Conservation (phyloP, 2,113 vertebrate species). For the Pelobates fuscus region DNA sequence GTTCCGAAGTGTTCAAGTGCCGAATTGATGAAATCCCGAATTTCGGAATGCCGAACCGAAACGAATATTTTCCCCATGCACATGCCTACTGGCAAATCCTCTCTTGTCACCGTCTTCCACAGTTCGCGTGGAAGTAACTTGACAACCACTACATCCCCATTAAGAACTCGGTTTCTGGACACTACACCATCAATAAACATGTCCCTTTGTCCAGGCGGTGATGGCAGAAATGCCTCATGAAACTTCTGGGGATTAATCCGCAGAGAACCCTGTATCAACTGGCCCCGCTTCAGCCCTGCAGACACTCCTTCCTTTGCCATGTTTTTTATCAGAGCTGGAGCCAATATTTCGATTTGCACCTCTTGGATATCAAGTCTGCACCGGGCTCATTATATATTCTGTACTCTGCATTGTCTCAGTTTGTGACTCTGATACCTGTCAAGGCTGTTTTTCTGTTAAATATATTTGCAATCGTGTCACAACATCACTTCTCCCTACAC, state of each 20-base stretch:
- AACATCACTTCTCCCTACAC: no score
- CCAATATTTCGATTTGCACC: constrained; percentile 64
- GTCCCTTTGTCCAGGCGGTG: constrained; percentile 84
- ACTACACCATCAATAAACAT: constrained; percentile 93
- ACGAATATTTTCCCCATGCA: no score
- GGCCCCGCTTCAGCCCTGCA: constrained; percentile 85
- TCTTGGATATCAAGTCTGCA: constrained; percentile 65
- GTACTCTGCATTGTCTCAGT: constrained; percentile 64
- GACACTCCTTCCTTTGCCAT: constrained; percentile 82
- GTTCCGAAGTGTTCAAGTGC: no score
- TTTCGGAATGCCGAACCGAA: no score
- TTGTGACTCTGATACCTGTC: constrained; percentile 60
- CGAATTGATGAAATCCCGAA: no score
- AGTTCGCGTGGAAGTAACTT: constrained; percentile 85
- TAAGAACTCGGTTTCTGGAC: constrained; percentile 90
- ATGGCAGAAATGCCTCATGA: constrained; percentile 91
- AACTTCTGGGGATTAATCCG: constrained; percentile 98
- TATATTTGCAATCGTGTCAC: no score
- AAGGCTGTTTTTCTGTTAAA: no score
- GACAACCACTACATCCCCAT: constrained; percentile 90
- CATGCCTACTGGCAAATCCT: no score
- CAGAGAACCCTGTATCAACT: constrained; percentile 87
- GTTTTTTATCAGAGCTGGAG: constrained; percentile 71
- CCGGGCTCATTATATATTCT: constrained; percentile 63
- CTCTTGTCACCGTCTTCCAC: no score